phyloP scores from a whole-genome alignment of 1,140 invertebrate genomes.

The Saxidomus purpurata region DNA sequence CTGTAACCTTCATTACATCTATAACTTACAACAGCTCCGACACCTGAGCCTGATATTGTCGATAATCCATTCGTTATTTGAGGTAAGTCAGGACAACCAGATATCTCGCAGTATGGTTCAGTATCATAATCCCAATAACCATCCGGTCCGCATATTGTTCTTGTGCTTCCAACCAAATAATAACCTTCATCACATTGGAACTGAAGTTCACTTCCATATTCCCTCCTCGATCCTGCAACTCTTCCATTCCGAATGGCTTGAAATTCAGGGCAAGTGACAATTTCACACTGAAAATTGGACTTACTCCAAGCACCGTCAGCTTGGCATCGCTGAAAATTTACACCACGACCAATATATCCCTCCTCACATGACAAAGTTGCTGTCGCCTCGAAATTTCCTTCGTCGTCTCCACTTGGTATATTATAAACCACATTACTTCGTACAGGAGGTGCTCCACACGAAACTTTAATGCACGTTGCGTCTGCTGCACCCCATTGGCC shows the following conservation, averaged over 20 bases:
- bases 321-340: constrained; percentile 75
- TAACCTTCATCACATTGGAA: constrained; percentile 82
- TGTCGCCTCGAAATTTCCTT: constrained; percentile 66
- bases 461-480: constrained; percentile 71
- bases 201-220: constrained; percentile 68
- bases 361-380: constrained; percentile 75
- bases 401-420: constrained; percentile 1
- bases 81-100: constrained; percentile 56
- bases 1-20: constrained; percentile 69
- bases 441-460: constrained; percentile 73
- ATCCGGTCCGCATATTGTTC: constrained; percentile 70
- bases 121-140: constrained; percentile 68
- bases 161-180: constrained; percentile 74
- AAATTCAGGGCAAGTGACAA: constrained; percentile 72
- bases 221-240: constrained; percentile 25
- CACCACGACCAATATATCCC: constrained; percentile 82
- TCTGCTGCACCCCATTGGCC: constrained; percentile 73
- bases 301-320: constrained; percentile 76
- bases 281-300: constrained; percentile 70
- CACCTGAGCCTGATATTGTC: neutral
- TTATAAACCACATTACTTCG: constrained; percentile 65
- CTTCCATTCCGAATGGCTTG: constrained; percentile 68
- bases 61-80: constrained; percentile 60
- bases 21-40: constrained; percentile 44
- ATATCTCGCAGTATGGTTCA: constrained; percentile 54